A percentile compares a stretch with the other conserved stretches of the same genome.
phyloP scores from a whole-genome alignment of 2,797 vertebrate genomes.

The Neomorphus geoffroyi region DNA sequence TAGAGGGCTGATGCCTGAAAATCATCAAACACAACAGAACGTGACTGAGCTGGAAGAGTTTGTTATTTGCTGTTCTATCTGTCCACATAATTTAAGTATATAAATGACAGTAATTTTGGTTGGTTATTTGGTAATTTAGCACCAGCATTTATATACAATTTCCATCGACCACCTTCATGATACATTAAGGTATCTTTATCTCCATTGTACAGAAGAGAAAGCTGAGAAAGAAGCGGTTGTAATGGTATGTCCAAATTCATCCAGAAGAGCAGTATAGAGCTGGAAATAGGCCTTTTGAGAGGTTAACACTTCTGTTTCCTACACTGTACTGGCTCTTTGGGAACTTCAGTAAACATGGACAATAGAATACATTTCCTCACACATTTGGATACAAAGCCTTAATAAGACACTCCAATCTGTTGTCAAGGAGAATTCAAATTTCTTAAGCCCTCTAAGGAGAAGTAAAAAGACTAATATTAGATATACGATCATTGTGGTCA shows the following conservation, averaged over 20 bases:
- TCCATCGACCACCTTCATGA: neutral
- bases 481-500: neutral
- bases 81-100: neutral
- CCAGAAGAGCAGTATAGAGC: neutral
- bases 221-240: neutral
- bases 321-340: neutral
- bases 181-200: neutral
- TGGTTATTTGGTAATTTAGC: neutral
- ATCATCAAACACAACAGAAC: neutral
- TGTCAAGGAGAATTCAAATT: neutral
- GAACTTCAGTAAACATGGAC: neutral
- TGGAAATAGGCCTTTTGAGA: neutral
- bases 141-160: neutral
- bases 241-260: neutral
- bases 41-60: neutral
- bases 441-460: neutral
- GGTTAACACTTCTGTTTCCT: neutral
- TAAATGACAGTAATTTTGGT: neutral
- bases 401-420: accelerated
- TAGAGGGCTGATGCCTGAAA: neutral
- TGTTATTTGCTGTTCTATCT: neutral
- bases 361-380: neutral
- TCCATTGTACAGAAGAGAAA: neutral
- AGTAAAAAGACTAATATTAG: neutral
- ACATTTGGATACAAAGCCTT: neutral